Conservation (phyloP, 2,113 vertebrate genomes). For the Burhinus bistriatus region DNA sequence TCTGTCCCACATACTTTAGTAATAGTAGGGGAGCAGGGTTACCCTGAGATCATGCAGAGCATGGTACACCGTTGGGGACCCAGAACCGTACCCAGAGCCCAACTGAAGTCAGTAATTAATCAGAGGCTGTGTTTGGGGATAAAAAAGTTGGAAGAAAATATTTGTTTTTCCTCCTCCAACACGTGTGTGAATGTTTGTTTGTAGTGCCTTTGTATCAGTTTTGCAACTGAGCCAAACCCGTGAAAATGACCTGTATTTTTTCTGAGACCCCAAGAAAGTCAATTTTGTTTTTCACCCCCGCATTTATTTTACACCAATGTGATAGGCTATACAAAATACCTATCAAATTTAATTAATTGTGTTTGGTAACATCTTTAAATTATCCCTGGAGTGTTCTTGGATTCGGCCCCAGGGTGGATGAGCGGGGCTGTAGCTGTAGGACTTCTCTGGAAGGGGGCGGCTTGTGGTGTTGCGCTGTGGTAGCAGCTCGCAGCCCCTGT, state of each 20-base stretch:
- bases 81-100: background rate
- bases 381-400: background rate
- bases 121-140: background rate
- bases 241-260: background rate
- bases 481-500: background rate
- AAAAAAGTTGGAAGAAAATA: background rate
- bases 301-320: background rate
- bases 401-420: background rate
- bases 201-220: background rate
- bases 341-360: background rate
- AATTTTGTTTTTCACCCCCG: background rate
- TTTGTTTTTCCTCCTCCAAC: background rate
- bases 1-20: background rate
- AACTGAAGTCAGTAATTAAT: background rate
- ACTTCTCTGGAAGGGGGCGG: background rate
- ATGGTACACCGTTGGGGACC: fast-evolving
- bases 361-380: background rate
- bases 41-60: background rate
- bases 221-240: background rate
- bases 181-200: background rate
- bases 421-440: background rate
- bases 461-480: background rate
- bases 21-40: background rate
- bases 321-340: background rate
- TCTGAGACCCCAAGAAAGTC: background rate